These are phyloP conservation scores for Metacarcinus magister DNA, from an alignment of 2,888 invertebrate genomes.

Conservation along the genomic window DNA sequence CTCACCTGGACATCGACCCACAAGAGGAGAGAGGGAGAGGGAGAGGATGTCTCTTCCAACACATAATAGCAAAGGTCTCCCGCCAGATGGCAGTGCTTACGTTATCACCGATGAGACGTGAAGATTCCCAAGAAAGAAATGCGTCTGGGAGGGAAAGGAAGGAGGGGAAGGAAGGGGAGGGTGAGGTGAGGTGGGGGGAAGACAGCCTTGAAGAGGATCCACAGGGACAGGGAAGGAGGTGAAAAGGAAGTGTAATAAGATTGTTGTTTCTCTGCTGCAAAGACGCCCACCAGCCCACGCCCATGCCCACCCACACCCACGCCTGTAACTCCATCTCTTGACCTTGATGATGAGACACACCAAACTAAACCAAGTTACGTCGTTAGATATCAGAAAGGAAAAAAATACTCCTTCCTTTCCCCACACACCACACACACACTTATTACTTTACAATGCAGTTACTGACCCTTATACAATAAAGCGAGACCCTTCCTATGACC, in stretches of 20 bases:
- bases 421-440: background rate
- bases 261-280: background rate
- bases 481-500: background rate
- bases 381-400: background rate
- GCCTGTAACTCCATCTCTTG: background rate
- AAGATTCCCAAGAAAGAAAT: background rate
- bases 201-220: background rate
- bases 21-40: background rate
- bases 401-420: background rate
- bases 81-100: conserved; percentile 41
- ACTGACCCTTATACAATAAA: background rate
- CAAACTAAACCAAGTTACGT: background rate
- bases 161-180: background rate
- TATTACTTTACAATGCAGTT: conserved; percentile 10
- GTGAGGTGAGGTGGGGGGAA: background rate
- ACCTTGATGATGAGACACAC: background rate
- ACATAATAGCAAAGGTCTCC: conserved; percentile 42
- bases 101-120: background rate
- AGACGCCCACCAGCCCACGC: background rate
- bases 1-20: conserved; percentile 38
- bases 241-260: background rate
- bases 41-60: background rate
- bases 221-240: background rate
- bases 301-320: too few species aligned
- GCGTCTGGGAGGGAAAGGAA: background rate